These are phyloP conservation scores for Drosophila tanythrix DNA, from an alignment of 2,888 invertebrate species.

Conservation along the genomic window DNA sequence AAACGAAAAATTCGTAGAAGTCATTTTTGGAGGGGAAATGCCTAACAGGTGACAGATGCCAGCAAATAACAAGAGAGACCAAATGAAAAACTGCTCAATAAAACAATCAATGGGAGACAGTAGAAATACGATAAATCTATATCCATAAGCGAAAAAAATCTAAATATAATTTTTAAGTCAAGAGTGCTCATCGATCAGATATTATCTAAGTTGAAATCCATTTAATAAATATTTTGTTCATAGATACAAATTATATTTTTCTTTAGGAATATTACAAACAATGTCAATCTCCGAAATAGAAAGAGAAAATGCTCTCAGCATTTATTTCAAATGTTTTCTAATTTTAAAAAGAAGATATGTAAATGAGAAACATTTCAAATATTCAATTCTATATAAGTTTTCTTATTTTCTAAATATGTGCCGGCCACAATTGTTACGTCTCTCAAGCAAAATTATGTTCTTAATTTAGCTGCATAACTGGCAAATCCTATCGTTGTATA, in stretches of 20 bases:
- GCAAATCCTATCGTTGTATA: not conserved
- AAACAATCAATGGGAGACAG: not conserved
- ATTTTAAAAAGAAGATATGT: not conserved
- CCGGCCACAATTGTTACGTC: not conserved
- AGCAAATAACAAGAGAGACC: constrained; percentile 3
- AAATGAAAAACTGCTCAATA: constrained; percentile 18
- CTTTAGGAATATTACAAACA: not conserved
- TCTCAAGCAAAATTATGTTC: not conserved
- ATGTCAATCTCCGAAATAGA: not conserved
- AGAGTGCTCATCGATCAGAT: not conserved
- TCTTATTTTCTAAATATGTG: not conserved
- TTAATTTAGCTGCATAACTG: not conserved
- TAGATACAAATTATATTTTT: not conserved
- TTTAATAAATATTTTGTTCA: not conserved
- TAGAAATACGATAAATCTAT: not conserved
- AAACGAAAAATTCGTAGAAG: constrained; percentile 17
- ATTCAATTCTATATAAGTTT: not conserved
- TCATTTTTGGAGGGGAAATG: constrained; percentile 34
- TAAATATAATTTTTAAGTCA: not conserved
- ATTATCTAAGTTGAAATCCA: not conserved
- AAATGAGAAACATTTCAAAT: not conserved
- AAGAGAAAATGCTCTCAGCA: not conserved
- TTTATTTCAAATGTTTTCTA: not conserved
- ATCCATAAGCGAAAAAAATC: not conserved
- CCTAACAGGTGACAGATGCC: constrained; percentile 15